A percentile compares a stretch with the other conserved stretches of the same genome.
Evolutionary conservation across 2,888 invertebrate species (phyloP).

Genomic region (Aleiodes leptofemur): DNA sequence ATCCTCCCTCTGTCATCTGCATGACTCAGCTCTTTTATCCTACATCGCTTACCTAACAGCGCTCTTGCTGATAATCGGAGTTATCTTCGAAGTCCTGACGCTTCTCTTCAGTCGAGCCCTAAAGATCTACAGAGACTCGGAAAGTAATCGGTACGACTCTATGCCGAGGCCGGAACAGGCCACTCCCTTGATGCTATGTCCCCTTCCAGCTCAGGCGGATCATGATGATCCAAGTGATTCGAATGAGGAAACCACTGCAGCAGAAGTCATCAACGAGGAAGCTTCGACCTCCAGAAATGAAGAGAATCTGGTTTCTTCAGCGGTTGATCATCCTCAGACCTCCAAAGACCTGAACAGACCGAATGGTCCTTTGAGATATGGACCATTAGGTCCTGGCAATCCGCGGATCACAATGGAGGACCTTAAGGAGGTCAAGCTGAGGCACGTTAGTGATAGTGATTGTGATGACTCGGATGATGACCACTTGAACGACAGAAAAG

Average conservation of each 20-base stretch:
- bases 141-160: slow-evolving; percentile 44
- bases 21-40: slow-evolving; percentile 76
- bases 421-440: slow-evolving; percentile 36
- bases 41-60: slow-evolving; percentile 76
- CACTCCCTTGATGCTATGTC: slow-evolving; percentile 54
- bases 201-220: slow-evolving; percentile 22
- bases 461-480: slow-evolving; percentile 60
- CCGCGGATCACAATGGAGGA: slow-evolving; percentile 53
- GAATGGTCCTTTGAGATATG: slow-evolving; percentile 59
- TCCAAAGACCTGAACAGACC: neutral
- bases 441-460: slow-evolving; percentile 48
- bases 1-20: slow-evolving; percentile 74
- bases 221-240: neutral
- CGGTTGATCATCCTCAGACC: neutral
- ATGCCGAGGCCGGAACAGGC: slow-evolving; percentile 49
- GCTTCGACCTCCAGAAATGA: neutral
- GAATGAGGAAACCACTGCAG: neutral
- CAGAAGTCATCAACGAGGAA: neutral
- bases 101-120: slow-evolving; percentile 75
- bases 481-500: slow-evolving; percentile 53
- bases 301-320: neutral
- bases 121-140: slow-evolving; percentile 65
- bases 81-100: slow-evolving; percentile 75
- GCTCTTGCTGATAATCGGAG: slow-evolving; percentile 73
- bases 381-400: slow-evolving; percentile 65